Base-by-base conservation (phyloP, 1,140 invertebrate species). In the Drosophila pachea region DNA sequence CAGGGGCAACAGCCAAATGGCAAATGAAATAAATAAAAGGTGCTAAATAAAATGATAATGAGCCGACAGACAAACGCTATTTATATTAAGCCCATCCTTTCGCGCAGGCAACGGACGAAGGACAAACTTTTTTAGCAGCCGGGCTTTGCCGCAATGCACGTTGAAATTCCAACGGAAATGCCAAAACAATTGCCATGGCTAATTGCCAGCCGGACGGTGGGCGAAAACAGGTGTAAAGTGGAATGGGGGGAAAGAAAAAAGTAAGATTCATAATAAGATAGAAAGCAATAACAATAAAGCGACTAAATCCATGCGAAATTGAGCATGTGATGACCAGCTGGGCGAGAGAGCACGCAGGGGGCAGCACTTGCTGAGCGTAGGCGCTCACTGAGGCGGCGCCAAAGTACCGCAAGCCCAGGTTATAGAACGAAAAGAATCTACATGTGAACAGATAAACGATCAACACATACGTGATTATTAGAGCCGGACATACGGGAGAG, bases 141-240 rank as follows among this genome's bases (percentile, higher is more conserved):
- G 38, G 45, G 47, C 68, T 63, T 60, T 60, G 62, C 42, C 63
- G 50, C 49, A 55, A 65, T 66, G 65, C 53, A 69, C 67, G 53
- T 58, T 59, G 14, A 66, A 70, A 70, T 66, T 70, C 62, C 75
- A 83, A 45, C 76, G 79, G 79, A 83, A 83, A 84, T 83, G 73
- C 76, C 79, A 70, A 60, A 78, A 47, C 72, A 69, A 65, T 70
- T 55, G 65, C 43, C 56, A 42, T 58, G 73, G 59, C 81, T 83
- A 83, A 83, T 83, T 83, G 78, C 70, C 58, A 48, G 36, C n/a
- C 54, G 59, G 48, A 42, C 52, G 47, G 52, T 33, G 49, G 60
- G 48, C 29, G 16, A 52, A 59, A 22, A 61, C 55, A 84, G 73
- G 81, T 86, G 81, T 66, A 86, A 79, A 68, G 64, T 69, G 65